Base-by-base conservation (phyloP, 1,140 invertebrate species). In the Andrena cerasifolii region DNA sequence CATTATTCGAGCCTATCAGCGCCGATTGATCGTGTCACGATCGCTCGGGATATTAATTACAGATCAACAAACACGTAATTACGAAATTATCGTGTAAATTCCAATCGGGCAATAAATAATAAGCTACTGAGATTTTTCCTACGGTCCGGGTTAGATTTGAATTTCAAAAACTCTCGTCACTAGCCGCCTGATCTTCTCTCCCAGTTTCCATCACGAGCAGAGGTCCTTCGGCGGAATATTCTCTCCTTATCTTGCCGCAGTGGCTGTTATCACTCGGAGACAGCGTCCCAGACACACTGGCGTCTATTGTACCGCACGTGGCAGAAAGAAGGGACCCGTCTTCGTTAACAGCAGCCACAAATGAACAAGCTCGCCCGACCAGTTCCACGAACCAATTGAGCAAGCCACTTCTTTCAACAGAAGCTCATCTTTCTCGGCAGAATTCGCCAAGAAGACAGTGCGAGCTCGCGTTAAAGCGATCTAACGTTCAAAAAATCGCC, bases 291-390 rank as follows among this genome's bases (percentile, higher is more conserved):
- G 28, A 18, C 12, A 58, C 36, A 16, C n/a, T 6, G 12, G 21
- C 21, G 40, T 16, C 14, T 14, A 2, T 45, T 62, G 40, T 45
- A 62, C 28, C 61, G 24, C 8, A 18, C 47, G 28, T 51, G n/a
- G 28, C 47, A 47, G 51, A 66, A 66, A 31, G 0, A 18, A n/a
- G n/a, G 16, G 18, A 53, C 47, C 2, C 26, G 16, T 40, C 24
- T 2, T 21, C 12, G 33, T 26, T 36, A 40, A 10, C n/a, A 8
- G 43, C 21, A 18, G 59, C 33, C 2, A n/a, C 2, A 10, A 6
- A 16, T 16, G 24, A 31, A 70, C 43, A 70, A 70, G 10, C 33
- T 33, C 45, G 67, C n/a, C 6, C 33, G 45, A 58, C 67, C 36
- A 28, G 12, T 70, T 45, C 18, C 18, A 3, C 24, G 1, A 56